A percentile compares a stretch with the other conserved stretches of the same genome.
These are phyloP conservation scores for Idaea straminata DNA, from an alignment of 2,888 invertebrate genomes.

Conservation along the genomic window DNA sequence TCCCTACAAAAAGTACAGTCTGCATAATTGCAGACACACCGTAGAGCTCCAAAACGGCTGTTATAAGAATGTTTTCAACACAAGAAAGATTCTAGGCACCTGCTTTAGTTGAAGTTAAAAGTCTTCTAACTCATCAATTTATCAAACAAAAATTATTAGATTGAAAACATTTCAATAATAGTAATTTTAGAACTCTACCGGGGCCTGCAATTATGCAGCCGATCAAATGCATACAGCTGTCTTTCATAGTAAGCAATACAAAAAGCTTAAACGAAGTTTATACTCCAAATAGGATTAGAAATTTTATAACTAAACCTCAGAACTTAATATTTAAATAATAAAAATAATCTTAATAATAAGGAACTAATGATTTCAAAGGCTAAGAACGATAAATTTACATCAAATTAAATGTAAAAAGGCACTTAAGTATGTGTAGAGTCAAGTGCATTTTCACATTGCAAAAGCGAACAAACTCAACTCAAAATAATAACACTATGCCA, in stretches of 20 bases:
- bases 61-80: too few relatives aligned
- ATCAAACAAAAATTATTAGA: too few relatives aligned
- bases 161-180: too few relatives aligned
- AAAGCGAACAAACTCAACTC: constrained; percentile 18
- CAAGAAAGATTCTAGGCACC: too few relatives aligned
- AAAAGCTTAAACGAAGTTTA: neutral
- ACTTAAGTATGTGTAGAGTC: constrained; percentile 50
- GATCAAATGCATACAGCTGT: neutral
- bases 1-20: neutral
- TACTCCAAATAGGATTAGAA: neutral
- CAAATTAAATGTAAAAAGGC: constrained; percentile 43
- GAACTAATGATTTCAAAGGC: constrained; percentile 20
- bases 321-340: constrained; percentile 17
- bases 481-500: neutral
- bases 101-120: too few relatives aligned
- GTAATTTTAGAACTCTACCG: too few relatives aligned
- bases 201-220: too few relatives aligned
- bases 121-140: too few relatives aligned
- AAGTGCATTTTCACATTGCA: constrained; percentile 51
- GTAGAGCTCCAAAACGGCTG: too few relatives aligned
- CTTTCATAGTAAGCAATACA: neutral
- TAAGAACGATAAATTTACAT: constrained; percentile 20
- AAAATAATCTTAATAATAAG: constrained; percentile 18
- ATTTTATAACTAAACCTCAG: constrained; percentile 1
- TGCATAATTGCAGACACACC: too few relatives aligned